Percentiles rank a stretch among this genome's conserved stretches.
phyloP scores from a whole-genome alignment of 2,888 invertebrate genomes.

The Hydraecia micacea region DNA sequence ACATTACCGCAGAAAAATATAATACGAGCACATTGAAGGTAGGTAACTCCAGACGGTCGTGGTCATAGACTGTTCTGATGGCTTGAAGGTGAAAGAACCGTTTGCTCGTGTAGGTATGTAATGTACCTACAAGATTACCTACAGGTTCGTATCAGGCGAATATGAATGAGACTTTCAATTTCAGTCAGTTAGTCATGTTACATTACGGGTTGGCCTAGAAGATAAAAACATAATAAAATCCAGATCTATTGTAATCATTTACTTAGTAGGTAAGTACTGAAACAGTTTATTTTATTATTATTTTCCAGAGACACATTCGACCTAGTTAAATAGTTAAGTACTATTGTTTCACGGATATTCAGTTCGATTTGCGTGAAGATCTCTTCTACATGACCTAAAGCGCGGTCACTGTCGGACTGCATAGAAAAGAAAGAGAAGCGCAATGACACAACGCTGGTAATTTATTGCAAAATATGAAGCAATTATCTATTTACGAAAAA shows the following conservation, averaged over 20 bases:
- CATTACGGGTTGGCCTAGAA: not conserved
- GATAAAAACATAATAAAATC: not conserved
- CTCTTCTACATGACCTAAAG: too few relatives aligned
- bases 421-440: too few relatives aligned
- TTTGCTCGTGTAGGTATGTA: not conserved
- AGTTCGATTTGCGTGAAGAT: not conserved
- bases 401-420: too few relatives aligned
- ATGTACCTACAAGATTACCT: too few relatives aligned
- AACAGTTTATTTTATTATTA: not conserved
- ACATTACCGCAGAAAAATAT: conserved; percentile 28
- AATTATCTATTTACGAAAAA: too few relatives aligned
- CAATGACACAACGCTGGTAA: too few relatives aligned
- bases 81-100: not conserved
- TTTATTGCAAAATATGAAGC: too few relatives aligned
- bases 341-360: not conserved
- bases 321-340: not conserved
- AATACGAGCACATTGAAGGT: conserved; percentile 9
- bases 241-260: not conserved
- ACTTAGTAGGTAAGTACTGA: not conserved
- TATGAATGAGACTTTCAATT: not conserved
- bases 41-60: not conserved
- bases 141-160: not conserved
- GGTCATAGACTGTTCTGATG: not conserved
- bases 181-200: not conserved
- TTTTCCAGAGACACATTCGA: too few relatives aligned